These are phyloP conservation scores for Drosophila teissieri DNA, from an alignment of 1,140 invertebrate species.

Conservation along the genomic window DNA sequence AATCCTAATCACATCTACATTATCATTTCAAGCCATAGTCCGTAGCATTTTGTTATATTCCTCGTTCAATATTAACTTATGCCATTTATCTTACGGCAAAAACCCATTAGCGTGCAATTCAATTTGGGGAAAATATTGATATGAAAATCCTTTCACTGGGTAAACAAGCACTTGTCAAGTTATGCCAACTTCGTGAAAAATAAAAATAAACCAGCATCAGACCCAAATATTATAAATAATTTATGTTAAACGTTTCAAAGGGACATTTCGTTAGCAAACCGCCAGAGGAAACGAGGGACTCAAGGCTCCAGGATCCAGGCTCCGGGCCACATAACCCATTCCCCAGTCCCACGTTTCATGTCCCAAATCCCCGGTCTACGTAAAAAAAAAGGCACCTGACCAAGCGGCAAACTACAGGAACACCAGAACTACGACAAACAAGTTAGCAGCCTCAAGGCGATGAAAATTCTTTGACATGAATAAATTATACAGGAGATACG, in stretches of 20 bases:
- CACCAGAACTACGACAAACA: conserved; percentile 49
- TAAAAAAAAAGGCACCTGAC: conserved; percentile 42
- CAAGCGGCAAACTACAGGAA: conserved; percentile 57
- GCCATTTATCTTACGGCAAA: not conserved
- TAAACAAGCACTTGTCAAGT: conserved; percentile 44
- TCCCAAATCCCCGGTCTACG: not conserved
- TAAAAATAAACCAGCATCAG: conserved; percentile 20
- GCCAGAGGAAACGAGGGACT: conserved; percentile 19
- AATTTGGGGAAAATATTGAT: conserved; percentile 19
- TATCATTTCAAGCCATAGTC: too few relatives aligned
- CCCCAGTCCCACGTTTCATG: not conserved
- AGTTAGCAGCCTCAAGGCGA: conserved; percentile 64
- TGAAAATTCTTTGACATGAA: conserved; percentile 78
- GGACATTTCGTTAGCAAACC: conserved; percentile 61
- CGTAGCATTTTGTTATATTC: too few relatives aligned
- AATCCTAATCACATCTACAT: too few relatives aligned
- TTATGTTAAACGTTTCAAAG: conserved; percentile 72
- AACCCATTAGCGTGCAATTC: conserved; percentile 45
- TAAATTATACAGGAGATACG: conserved; percentile 64
- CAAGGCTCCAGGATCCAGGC: not conserved
- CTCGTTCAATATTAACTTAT: not conserved
- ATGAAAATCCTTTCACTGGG: conserved; percentile 16
- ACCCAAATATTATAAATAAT: conserved; percentile 68
- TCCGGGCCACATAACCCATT: not conserved
- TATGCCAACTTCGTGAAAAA: conserved; percentile 31